phyloP scores from a whole-genome alignment of 2,888 invertebrate genomes.

The Drosophila prostipennis region DNA sequence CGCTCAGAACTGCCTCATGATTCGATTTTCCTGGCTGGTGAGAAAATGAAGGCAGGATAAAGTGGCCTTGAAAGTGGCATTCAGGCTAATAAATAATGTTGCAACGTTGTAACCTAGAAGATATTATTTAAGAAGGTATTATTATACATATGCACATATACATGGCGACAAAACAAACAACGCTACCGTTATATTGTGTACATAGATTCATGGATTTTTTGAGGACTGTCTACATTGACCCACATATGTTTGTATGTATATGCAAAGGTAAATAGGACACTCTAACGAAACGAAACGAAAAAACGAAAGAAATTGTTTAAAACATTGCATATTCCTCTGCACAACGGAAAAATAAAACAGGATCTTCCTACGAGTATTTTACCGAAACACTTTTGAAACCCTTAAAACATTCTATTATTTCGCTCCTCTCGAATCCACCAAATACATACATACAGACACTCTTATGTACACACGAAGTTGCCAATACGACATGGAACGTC shows the following conservation, averaged over 20 bases:
- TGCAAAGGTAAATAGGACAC: conserved; percentile 2
- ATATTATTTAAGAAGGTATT: neutral
- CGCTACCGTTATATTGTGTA: conserved; percentile 13
- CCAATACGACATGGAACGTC: conserved; percentile 5
- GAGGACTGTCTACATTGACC: conserved; percentile 24
- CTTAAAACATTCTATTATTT: conserved; percentile 1
- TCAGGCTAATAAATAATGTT: conserved; percentile 1
- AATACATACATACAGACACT: conserved; percentile 2
- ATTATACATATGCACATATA: neutral
- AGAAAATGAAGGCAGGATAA: neutral
- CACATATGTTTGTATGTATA: conserved; percentile 19
- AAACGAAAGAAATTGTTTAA: neutral
- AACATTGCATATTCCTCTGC: too few species aligned
- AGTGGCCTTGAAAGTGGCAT: neutral
- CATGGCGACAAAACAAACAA: conserved; percentile 18
- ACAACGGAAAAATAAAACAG: neutral
- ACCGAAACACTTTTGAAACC: neutral
- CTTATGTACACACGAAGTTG: conserved; percentile 11
- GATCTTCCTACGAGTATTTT: too few species aligned
- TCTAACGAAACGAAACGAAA: neutral
- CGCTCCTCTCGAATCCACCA: neutral
- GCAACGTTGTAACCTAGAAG: conserved; percentile 1
- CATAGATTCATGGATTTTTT: conserved; percentile 13
- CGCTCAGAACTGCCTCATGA: neutral
- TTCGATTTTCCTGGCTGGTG: neutral